These are phyloP conservation scores for Drosophila fuyamai DNA, from an alignment of 1,140 invertebrate genomes.

Conservation along the genomic window DNA sequence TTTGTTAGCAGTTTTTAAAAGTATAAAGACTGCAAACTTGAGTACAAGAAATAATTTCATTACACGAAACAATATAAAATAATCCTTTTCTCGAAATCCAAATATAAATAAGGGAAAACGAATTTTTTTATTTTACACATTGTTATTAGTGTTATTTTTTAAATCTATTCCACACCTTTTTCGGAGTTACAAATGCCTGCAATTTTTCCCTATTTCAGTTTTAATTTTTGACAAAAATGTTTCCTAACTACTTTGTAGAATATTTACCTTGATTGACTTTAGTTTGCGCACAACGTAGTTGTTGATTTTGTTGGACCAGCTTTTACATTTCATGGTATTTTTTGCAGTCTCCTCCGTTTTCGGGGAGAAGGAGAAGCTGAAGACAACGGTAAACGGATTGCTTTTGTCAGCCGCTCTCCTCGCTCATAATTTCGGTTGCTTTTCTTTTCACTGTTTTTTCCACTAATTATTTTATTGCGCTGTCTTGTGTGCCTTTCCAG, in stretches of 20 bases:
- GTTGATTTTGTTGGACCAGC: slow-evolving; percentile 84
- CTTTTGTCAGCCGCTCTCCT: slow-evolving; percentile 24
- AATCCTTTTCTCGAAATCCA: no score
- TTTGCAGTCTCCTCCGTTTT: slow-evolving; percentile 51
- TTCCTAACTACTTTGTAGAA: neutral
- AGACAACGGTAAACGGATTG: slow-evolving; percentile 44
- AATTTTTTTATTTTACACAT: no score
- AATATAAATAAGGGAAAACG: no score
- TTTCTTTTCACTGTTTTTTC: slow-evolving; percentile 10
- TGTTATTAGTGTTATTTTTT: no score
- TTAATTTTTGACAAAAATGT: no score
- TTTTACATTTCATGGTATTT: slow-evolving; percentile 85
- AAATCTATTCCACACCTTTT: no score
- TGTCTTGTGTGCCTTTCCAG: neutral
- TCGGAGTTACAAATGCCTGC: no score
- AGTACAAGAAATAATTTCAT: no score
- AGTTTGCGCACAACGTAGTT: slow-evolving; percentile 82
- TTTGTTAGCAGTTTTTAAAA: no score
- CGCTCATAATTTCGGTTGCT: slow-evolving; percentile 19
- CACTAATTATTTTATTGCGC: slow-evolving; percentile 3
- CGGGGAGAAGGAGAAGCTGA: slow-evolving; percentile 27
- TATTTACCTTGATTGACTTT: slow-evolving; percentile 83
- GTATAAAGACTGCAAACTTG: no score
- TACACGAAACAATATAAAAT: no score
- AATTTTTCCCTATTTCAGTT: no score